Base-by-base conservation (phyloP, 2,797 vertebrate species). In the Myoxocephalus aenaeus region DNA sequence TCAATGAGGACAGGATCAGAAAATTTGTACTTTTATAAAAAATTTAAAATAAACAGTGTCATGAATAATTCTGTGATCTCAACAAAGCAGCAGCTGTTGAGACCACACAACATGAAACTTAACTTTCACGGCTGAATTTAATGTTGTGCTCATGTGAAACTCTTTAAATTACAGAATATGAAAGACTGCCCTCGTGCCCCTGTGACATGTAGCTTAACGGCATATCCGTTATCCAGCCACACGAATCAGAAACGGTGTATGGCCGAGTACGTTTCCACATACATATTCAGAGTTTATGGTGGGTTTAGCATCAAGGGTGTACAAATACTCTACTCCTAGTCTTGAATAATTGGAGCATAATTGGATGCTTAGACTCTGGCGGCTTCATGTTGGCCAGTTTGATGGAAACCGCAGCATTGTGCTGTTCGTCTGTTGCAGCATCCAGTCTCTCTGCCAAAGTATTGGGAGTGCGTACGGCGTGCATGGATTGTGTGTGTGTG, bases 301-400 rank as follows among this genome's bases (percentile, higher is more conserved):
- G 14, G 75, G 67, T 86, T 75, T 75, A 71, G 68, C 50, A 70
- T 82, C 58, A 82, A 79, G 48, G 59, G 7, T 78, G 22, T 75
- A 73, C 64, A 82, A 75, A 76, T 66, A 62, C 65, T 56, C 59
- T n/a, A 32, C 73, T 69, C 51, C 40, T 20, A 59, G 56, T 40
- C 65, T 65, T 68, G 63, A 67, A 70, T 64, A 13, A 48, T 72
- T 50, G 65, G 63, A 64, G 56, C 70, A 70, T 77, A 76, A 87
- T 67, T 79, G 83, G 65, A 73, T 54, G 73, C 82, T 75, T 70
- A 62, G 68, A 79, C 65, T 62, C 29, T 36, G 46, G 50, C 12
- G 0, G 51, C 67, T 54, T 71, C 48, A 36, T 64, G 22, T 61
- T 15, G 72, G 78, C 57, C 70, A 69, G 56, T 62, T 79, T 77